Evolutionary conservation across 1,140 invertebrate genomes (phyloP).

Genomic region (Aricia agestis): DNA sequence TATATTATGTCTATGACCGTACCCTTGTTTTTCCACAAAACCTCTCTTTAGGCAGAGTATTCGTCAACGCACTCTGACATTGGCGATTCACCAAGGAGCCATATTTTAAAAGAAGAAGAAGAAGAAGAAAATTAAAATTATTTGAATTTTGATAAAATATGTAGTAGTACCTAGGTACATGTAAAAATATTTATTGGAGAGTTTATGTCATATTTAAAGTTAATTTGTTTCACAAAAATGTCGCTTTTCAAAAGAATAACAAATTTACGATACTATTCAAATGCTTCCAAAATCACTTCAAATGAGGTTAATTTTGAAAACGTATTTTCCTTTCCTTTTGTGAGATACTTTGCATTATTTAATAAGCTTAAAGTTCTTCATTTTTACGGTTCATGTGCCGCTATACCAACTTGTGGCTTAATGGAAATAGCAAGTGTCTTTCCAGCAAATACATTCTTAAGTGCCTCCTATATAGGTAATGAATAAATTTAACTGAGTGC

Average conservation of each 20-base stretch:
- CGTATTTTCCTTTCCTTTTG: slow-evolving; percentile 54
- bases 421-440: slow-evolving; percentile 50
- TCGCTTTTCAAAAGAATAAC: slow-evolving; percentile 13
- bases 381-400: slow-evolving; percentile 42
- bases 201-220: too few relatives aligned
- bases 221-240: slow-evolving; percentile 10
- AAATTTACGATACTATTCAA: slow-evolving; percentile 16
- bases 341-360: slow-evolving; percentile 55
- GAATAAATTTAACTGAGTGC: slow-evolving; percentile 16
- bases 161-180: too few relatives aligned
- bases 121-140: too few relatives aligned
- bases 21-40: too few relatives aligned
- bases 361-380: slow-evolving; percentile 67
- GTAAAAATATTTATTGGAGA: too few relatives aligned
- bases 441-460: slow-evolving; percentile 38
- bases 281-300: slow-evolving; percentile 12
- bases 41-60: too few relatives aligned
- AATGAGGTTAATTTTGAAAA: slow-evolving; percentile 42
- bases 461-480: slow-evolving; percentile 52
- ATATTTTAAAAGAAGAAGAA: too few relatives aligned
- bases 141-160: too few relatives aligned
- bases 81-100: too few relatives aligned
- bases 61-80: too few relatives aligned
- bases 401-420: slow-evolving; percentile 45
- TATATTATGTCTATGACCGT: too few relatives aligned